Conservation (phyloP, 2,113 vertebrate species). For the Regulus satrapa region DNA sequence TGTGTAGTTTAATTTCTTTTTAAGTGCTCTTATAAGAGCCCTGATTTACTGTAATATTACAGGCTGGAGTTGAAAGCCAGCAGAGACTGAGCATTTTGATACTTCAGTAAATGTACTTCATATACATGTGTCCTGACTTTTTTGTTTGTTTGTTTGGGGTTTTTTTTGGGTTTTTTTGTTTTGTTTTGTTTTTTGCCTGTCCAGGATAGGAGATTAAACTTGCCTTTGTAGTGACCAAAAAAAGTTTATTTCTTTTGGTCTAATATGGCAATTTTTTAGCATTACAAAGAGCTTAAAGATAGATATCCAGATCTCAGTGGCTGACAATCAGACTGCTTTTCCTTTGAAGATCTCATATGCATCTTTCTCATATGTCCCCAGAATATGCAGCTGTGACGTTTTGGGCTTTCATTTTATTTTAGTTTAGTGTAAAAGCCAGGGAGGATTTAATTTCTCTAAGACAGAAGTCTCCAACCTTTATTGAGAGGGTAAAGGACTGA, state of each 20-base stretch:
- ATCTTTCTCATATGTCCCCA: not conserved
- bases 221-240: not conserved
- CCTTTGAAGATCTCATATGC: not conserved
- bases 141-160: too few species aligned
- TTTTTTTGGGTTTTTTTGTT: too few species aligned
- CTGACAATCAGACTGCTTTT: not conserved
- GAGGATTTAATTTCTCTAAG: not conserved
- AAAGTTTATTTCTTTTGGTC: not conserved
- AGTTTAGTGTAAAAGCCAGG: not conserved
- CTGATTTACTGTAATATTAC: not conserved
- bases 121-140: not conserved
- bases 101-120: not conserved
- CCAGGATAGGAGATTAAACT: not conserved
- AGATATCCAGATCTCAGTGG: not conserved
- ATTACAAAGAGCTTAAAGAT: not conserved
- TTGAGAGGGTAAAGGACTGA: not conserved
- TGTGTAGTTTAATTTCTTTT: not conserved
- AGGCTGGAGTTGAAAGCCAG: not conserved
- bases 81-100: not conserved
- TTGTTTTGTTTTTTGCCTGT: accelerated
- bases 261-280: not conserved
- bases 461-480: not conserved
- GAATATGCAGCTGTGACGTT: not conserved
- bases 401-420: not conserved
- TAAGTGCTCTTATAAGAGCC: not conserved